Evolutionary conservation across 2,888 invertebrate species (phyloP).

Genomic region (Acrobasis suavella): DNA sequence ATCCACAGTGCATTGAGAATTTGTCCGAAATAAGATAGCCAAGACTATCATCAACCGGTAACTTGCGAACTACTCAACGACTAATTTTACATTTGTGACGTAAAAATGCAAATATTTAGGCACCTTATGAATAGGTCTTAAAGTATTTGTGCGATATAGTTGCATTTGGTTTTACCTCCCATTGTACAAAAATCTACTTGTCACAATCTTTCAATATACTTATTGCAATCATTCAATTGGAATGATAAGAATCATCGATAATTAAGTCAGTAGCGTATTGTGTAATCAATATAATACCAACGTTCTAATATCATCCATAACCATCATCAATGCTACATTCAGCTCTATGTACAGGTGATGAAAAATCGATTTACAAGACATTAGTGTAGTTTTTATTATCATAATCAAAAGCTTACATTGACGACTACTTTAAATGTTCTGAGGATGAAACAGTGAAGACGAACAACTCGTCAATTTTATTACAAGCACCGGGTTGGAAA

Average conservation of each 20-base stretch:
- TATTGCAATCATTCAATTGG: constrained; percentile 56
- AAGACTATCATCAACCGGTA: constrained; percentile 1
- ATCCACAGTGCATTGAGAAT: constrained; percentile 64
- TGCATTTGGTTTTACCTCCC: constrained; percentile 43
- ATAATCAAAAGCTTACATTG: constrained; percentile 50
- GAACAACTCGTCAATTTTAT: constrained; percentile 21
- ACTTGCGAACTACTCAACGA: constrained; percentile 13
- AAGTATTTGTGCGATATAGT: constrained; percentile 62
- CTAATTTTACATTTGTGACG: constrained; percentile 60
- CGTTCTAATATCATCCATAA: constrained; percentile 62
- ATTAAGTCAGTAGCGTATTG: constrained; percentile 43
- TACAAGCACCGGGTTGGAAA: constrained; percentile 63
- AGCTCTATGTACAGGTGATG: constrained; percentile 62
- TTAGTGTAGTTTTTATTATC: constrained; percentile 35
- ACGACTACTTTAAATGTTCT: constrained; percentile 67
- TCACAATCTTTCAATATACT: constrained; percentile 37
- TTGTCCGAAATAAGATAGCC: constrained; percentile 12
- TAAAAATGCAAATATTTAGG: constrained; percentile 61
- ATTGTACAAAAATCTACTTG: constrained; percentile 39
- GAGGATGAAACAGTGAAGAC: constrained; percentile 51
- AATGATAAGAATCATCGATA: constrained; percentile 61
- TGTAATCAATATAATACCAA: constrained; percentile 48
- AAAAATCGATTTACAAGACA: constrained; percentile 46
- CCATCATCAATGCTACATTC: constrained; percentile 51
- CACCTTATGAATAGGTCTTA: constrained; percentile 54